phyloP scores from a whole-genome alignment of 2,888 invertebrate species.

The Sesia bembeciformis region DNA sequence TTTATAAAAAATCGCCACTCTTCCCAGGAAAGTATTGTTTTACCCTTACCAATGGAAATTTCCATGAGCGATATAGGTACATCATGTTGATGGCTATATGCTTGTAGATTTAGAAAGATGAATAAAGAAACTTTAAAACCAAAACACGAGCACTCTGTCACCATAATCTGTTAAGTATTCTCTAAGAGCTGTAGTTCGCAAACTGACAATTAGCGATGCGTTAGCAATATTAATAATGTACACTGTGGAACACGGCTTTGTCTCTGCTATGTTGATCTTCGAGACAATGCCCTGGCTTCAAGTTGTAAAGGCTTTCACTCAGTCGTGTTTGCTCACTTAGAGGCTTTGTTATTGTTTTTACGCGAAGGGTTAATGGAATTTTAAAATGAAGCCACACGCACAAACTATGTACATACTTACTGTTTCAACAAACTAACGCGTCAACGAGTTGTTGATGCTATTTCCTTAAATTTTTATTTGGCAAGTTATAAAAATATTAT shows the following conservation, averaged over 20 bases:
- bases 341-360: background rate
- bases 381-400: background rate
- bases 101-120: too few species aligned
- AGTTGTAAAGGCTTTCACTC: background rate
- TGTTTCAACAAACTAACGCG: too few species aligned
- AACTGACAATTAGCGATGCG: slow-evolving; percentile 27
- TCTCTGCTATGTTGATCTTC: slow-evolving; percentile 5
- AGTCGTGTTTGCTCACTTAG: background rate
- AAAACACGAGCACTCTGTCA: slow-evolving; percentile 2
- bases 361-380: background rate
- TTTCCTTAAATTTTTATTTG: too few species aligned
- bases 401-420: too few species aligned
- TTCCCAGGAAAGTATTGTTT: too few species aligned
- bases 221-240: slow-evolving; percentile 27
- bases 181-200: slow-evolving; percentile 12
- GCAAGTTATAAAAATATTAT: too few species aligned
- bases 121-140: too few species aligned
- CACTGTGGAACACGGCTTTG: slow-evolving; percentile 8
- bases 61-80: too few species aligned
- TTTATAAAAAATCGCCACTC: too few species aligned
- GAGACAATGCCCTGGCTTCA: background rate
- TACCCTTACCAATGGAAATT: too few species aligned
- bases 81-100: too few species aligned
- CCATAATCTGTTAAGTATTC: slow-evolving; percentile 14
- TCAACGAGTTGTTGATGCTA: too few species aligned